A percentile compares a stretch with the other conserved stretches of the same genome.
Evolutionary conservation across 1,140 invertebrate genomes (phyloP).

Genomic region (Lepidurus packardi): DNA sequence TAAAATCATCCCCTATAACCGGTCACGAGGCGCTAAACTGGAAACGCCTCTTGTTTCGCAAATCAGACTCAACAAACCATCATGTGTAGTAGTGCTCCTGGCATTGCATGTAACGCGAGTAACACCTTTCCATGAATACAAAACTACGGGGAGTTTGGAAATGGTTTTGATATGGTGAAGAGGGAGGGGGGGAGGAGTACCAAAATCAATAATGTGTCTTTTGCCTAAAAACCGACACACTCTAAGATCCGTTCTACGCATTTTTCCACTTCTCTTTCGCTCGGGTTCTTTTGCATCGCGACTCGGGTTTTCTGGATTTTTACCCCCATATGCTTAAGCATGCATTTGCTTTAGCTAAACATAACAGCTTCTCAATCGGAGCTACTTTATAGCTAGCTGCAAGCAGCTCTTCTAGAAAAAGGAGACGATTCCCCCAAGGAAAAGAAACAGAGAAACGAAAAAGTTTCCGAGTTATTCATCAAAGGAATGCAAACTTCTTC

Average conservation of each 20-base stretch:
- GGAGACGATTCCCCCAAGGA: not conserved
- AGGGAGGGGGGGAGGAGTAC: not conserved
- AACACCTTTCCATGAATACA: conserved; percentile 14
- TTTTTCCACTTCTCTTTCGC: not conserved
- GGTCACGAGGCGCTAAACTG: not conserved
- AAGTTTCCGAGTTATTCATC: conserved; percentile 6
- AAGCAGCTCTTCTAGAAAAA: not conserved
- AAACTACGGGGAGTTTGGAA: not conserved
- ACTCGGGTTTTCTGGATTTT: not conserved
- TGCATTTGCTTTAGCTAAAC: not conserved
- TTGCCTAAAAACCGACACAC: conserved; percentile 8
- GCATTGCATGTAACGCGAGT: conserved; percentile 2
- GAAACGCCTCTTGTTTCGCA: not conserved
- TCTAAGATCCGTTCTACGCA: not conserved
- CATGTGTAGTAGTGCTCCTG: too few relatives aligned
- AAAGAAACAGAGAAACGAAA: not conserved
- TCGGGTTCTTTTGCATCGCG: too few relatives aligned
- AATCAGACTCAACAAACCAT: not conserved
- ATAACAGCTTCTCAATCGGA: not conserved
- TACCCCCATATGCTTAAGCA: not conserved
- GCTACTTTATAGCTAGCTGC: conserved; percentile 18
- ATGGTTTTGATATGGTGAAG: not conserved
- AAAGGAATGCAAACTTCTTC: not conserved
- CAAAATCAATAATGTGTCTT: conserved; percentile 2
- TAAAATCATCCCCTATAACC: too few relatives aligned